Percentiles rank a stretch among this genome's conserved stretches.
Conservation (phyloP, 2,113 vertebrate species). For the Periophthalmus modestus region DNA sequence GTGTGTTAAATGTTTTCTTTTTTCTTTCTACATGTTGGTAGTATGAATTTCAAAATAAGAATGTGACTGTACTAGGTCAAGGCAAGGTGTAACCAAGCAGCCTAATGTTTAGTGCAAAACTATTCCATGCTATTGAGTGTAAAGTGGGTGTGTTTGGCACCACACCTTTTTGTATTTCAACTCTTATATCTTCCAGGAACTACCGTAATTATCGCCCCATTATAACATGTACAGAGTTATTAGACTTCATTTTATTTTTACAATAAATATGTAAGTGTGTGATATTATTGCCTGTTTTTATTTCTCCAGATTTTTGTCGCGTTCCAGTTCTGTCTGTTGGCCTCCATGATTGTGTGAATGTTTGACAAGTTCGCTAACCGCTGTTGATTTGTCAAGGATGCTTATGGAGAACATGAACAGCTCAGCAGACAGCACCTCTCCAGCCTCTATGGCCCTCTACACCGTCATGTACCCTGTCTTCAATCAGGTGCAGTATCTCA, state of each 20-base stretch:
- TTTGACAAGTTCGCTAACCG: conserved; percentile 24
- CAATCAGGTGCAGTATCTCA: conserved; percentile 81
- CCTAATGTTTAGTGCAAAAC: conserved; percentile 24
- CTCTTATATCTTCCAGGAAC: background rate
- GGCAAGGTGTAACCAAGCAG: conserved; percentile 5
- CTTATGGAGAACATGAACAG: conserved; percentile 98
- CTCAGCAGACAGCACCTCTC: conserved; percentile 90
- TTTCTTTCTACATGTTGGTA: background rate
- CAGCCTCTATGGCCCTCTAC: conserved; percentile 93
- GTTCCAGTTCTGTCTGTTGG: conserved; percentile 39
- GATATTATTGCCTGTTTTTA: conserved; percentile 4
- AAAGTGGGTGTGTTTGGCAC: conserved; percentile 6
- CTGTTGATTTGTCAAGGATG: conserved; percentile 79
- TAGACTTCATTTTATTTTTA: background rate
- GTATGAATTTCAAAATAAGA: background rate
- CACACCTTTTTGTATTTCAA: background rate
- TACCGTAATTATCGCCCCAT: background rate
- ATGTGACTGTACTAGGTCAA: background rate
- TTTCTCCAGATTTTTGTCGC: conserved; percentile 24
- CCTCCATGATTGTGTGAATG: conserved; percentile 32
- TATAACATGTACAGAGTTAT: background rate
- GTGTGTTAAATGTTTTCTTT: background rate
- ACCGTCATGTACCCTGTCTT: conserved; percentile 96
- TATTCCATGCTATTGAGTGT: conserved; percentile 3
- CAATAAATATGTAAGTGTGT: too few relatives aligned